Percentiles rank a stretch among this genome's conserved stretches.
Conservation (phyloP, 2,797 vertebrate species). For the Sebastes vulpes region DNA sequence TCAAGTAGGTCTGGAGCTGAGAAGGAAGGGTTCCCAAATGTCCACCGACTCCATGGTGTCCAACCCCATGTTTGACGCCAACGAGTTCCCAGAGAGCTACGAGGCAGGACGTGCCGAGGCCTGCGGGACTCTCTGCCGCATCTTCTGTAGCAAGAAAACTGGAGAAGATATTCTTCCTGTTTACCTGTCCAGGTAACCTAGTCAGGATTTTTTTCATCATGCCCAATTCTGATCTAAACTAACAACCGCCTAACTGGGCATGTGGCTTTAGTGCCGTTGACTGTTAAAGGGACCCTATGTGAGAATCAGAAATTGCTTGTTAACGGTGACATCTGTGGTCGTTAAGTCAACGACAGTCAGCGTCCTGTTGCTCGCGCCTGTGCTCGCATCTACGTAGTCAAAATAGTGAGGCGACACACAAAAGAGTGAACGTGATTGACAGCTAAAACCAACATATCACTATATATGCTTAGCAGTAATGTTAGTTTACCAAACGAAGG, state of each 20-base stretch:
- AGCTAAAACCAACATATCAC: no score
- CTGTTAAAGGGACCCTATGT: no score
- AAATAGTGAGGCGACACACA: no score
- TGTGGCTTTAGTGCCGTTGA: not conserved
- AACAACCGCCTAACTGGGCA: not conserved
- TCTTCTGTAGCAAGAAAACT: slow-evolving; percentile 99
- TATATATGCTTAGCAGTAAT: no score
- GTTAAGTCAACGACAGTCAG: no score
- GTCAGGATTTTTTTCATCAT: not conserved
- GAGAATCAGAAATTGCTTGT: no score
- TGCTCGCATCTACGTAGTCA: no score
- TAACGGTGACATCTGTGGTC: no score
- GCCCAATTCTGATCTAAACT: not conserved
- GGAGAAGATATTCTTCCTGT: slow-evolving; percentile 97
- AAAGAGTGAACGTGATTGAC: accelerated
- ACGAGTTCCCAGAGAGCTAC: slow-evolving; percentile 96
- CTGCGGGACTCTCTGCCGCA: slow-evolving; percentile 95
- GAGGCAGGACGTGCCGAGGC: slow-evolving; percentile 96
- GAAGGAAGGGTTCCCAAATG: slow-evolving; percentile 95
- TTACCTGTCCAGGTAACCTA: slow-evolving; percentile 93
- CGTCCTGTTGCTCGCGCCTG: no score
- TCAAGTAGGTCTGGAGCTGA: slow-evolving; percentile 93
- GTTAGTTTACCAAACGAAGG: no score
- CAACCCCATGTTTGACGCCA: slow-evolving; percentile 92
- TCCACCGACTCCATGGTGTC: slow-evolving; percentile 96